Conservation (phyloP, 1,140 invertebrate genomes). For the Whitmania pigra region DNA sequence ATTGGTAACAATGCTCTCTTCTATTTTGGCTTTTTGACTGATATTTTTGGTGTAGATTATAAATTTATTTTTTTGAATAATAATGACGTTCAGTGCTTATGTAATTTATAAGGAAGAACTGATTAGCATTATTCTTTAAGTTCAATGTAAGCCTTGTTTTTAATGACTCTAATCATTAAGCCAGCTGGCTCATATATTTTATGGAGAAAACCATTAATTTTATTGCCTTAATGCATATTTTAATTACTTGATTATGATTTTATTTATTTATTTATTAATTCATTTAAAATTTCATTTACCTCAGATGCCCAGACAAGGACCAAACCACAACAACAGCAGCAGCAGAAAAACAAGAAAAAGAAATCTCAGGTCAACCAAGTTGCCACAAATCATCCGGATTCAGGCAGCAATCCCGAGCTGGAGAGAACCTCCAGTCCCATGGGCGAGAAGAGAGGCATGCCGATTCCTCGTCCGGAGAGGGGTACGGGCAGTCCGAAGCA, state of each 20-base stretch:
- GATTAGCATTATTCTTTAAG: too few species aligned
- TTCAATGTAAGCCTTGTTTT: too few species aligned
- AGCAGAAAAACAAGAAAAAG: background rate
- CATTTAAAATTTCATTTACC: background rate
- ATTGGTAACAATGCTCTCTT: background rate
- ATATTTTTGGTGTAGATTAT: too few species aligned
- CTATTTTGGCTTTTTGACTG: background rate
- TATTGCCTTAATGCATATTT: too few species aligned
- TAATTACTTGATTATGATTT: too few species aligned
- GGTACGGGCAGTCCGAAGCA: background rate
- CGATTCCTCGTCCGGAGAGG: background rate
- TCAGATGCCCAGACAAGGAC: too few species aligned
- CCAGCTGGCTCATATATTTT: background rate
- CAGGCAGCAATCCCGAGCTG: background rate
- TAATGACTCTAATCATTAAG: too few species aligned
- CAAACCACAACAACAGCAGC: constrained; percentile 10
- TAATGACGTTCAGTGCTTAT: too few species aligned
- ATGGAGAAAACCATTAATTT: background rate
- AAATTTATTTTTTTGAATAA: too few species aligned
- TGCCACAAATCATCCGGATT: background rate
- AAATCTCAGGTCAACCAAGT: background rate
- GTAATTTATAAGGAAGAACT: too few species aligned
- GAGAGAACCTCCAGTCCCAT: background rate
- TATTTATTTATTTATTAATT: background rate
- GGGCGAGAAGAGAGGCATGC: background rate